Percentiles rank a stretch among this genome's conserved stretches.
These are phyloP conservation scores for Drosophila siamana DNA, from an alignment of 2,888 invertebrate genomes.

Conservation along the genomic window DNA sequence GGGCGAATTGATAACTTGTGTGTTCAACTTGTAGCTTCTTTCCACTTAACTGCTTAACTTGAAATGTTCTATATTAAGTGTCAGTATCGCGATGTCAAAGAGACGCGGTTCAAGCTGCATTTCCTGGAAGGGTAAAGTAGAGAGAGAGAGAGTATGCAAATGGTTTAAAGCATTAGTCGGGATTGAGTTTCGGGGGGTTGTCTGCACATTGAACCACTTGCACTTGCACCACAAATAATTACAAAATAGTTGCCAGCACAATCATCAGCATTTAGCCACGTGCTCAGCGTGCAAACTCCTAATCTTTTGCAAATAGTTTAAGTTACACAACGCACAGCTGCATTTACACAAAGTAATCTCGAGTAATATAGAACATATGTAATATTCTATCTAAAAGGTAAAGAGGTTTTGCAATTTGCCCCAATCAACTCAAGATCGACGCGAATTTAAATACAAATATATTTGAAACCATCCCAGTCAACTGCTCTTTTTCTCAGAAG, in stretches of 20 bases:
- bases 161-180: slow-evolving; percentile 37
- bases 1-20: slow-evolving; percentile 8
- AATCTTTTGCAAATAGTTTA: slow-evolving; percentile 10
- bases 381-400: too few relatives aligned
- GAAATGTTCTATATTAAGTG: slow-evolving; percentile 78
- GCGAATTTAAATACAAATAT: too few relatives aligned
- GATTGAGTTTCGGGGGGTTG: slow-evolving; percentile 4
- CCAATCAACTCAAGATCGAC: too few relatives aligned
- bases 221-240: slow-evolving; percentile 22
- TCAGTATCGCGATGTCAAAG: slow-evolving; percentile 84
- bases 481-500: neutral
- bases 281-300: slow-evolving; percentile 28
- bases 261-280: slow-evolving; percentile 43
- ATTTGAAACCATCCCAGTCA: too few relatives aligned
- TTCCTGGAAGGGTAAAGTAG: slow-evolving; percentile 83
- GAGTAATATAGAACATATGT: neutral
- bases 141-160: slow-evolving; percentile 32
- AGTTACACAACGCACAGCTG: slow-evolving; percentile 30
- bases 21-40: slow-evolving; percentile 17
- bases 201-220: slow-evolving; percentile 57
- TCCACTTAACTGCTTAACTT: slow-evolving; percentile 53
- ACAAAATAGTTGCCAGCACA: neutral
- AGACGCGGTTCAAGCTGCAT: slow-evolving; percentile 81
- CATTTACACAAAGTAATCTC: slow-evolving; percentile 7
- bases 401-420: too few relatives aligned